phyloP scores from a whole-genome alignment of 1,140 invertebrate species.

The Wiebesia pumilae region DNA sequence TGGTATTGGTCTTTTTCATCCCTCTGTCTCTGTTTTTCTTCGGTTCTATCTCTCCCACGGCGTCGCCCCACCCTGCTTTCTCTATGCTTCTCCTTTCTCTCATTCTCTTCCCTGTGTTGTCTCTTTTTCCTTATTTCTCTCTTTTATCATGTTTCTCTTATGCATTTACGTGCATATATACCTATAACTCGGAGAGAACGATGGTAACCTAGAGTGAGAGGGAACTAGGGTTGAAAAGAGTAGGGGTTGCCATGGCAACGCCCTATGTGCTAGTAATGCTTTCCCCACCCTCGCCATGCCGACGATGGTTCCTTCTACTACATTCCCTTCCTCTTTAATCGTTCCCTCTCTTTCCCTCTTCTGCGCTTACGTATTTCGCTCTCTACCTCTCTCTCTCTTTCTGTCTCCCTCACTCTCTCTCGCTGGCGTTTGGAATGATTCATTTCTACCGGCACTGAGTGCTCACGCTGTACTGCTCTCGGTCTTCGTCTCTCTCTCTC shows the following conservation, averaged over 20 bases:
- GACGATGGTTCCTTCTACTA: background rate
- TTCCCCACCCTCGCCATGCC: constrained; percentile 27
- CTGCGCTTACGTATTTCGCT: constrained; percentile 13
- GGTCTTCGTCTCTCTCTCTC: constrained; percentile 17
- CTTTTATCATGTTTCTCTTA: constrained; percentile 42
- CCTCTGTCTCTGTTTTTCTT: constrained; percentile 48
- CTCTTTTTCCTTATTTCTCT: constrained; percentile 51
- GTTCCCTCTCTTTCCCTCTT: constrained; percentile 52
- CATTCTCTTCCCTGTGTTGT: constrained; percentile 44
- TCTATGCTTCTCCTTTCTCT: constrained; percentile 52
- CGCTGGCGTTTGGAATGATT: constrained; percentile 62
- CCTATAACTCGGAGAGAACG: constrained; percentile 40
- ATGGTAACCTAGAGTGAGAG: background rate
- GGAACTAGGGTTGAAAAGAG: constrained; percentile 64
- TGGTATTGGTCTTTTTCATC: constrained; percentile 61
- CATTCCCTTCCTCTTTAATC: constrained; percentile 32
- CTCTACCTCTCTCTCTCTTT: constrained; percentile 16
- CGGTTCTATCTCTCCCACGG: background rate
- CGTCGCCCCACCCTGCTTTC: constrained; percentile 37
- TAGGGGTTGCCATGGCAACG: constrained; percentile 73
- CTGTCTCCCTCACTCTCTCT: constrained; percentile 27
- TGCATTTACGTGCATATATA: constrained; percentile 49
- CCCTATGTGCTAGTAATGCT: constrained; percentile 69
- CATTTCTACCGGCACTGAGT: constrained; percentile 60
- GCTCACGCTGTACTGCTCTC: background rate